Base-by-base conservation (phyloP, 2,888 invertebrate genomes). In the Leptopilina syphax region DNA sequence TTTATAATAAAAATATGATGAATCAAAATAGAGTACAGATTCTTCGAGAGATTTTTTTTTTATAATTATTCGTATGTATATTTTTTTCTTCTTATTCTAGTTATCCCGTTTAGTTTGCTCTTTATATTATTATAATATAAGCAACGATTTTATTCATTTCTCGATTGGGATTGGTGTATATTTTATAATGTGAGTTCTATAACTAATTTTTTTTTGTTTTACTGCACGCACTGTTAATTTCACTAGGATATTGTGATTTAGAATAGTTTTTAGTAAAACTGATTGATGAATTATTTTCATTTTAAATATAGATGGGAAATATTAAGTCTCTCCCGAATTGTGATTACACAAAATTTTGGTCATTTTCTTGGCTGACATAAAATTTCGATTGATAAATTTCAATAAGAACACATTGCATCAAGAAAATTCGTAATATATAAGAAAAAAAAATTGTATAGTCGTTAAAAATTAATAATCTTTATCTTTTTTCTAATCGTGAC, bases 321-420 rank as follows among this genome's bases (percentile, higher is more conserved):
- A 27, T 57, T 12, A n/a, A 4, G 1, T 44, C 18, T 44, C 10
- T 44, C 44, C 47, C n/a, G 8, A 57, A 8, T 57, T 73, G 73
- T 57, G 73, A 54, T 73, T 9, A 50, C 50, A 76, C 76, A 47
- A 65, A 73, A 60, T 70, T 70, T 80, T 73, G 57, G 77, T 80
- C 47, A 54, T 50, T 44, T 54, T 65, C 50, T 65, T 41, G 65
- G 73, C 57, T 85, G 84, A 87, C 85, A 85, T 86, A 84, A 85
- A 85, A 87, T 85, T 83, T 81, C 82, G 83, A 85, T 81, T 84
- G 86, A 84, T 85, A 79, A 83, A 83, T 83, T 82, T 77, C 79
- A 76, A 70, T 79, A 82, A 85, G 80, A 87, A 87, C 87, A 87
- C 82, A 86, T 85, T 85, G 79, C 79, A 82, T 80, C 76, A 77